Base-by-base conservation (phyloP, 2,888 invertebrate genomes). In the Erebia aethiops region DNA sequence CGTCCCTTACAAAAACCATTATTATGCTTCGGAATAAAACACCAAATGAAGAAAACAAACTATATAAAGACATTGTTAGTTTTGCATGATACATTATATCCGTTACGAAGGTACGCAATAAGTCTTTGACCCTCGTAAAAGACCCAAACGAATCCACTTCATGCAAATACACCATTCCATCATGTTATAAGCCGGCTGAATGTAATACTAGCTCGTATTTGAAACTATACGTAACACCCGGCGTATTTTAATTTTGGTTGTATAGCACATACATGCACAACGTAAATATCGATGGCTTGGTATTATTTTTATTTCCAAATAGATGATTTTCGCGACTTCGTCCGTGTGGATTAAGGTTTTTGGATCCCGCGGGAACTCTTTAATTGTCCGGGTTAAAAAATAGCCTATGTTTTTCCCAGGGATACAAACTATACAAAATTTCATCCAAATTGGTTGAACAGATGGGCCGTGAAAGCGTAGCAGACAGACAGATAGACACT, bases 61-160 rank as follows among this genome's bases (percentile, higher is more conserved):
- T 57, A 57, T 5, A 62, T 51, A 46, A 46, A 63, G 63, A 14
- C 51, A 69, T 64, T 64, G 57, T 46, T 51, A 58, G 18, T 57
- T 51, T 64, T 13, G 41, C 65, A 65, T 61, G 52, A 46, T 62
- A 51, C 18, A 67, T 54, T 41, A 63, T 41, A 63, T 46, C 57
- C 41, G 67, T 35, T 43, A 26, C 43, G 57, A n/a, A 51, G 43
- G 14, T 71, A 52, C 43, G 51, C 35, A 52, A 60, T 54, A 66
- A 63, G 69, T 72, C 72, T 72, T 70, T 72, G 70, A 72, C 69
- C 70, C 58, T 70, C 66, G 60, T 72, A 67, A 72, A 66, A 66
- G 9, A 26, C 62, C 62, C 57, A 67, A 71, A 70, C 67, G 67
- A 65, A 67, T 67, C 63, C 63, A 63, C 57, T 63, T 58, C 52